A percentile compares a stretch with the other conserved stretches of the same genome.
These are phyloP conservation scores for Exocentrus adspersus DNA, from an alignment of 2,888 invertebrate species.

Conservation along the genomic window DNA sequence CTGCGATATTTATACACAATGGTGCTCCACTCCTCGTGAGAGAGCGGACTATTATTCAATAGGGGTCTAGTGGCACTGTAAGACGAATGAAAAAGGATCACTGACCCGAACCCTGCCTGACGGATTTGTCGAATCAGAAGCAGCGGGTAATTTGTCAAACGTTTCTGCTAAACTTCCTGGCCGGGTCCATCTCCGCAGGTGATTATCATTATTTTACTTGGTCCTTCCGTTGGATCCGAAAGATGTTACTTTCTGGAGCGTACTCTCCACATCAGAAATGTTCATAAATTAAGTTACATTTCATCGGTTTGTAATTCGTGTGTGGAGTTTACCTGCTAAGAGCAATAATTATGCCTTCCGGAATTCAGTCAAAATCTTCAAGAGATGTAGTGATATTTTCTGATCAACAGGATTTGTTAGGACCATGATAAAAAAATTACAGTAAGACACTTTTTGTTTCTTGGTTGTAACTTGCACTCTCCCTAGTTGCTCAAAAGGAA, in stretches of 20 bases:
- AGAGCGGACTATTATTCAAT: constrained; percentile 21
- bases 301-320: no score
- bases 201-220: constrained; percentile 13
- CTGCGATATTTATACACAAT: constrained; percentile 18
- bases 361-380: no score
- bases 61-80: constrained; percentile 26
- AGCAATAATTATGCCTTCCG: no score
- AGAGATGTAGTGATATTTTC: no score
- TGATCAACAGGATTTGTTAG: no score
- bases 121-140: constrained; percentile 26
- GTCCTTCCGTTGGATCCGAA: background rate
- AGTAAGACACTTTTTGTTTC: no score
- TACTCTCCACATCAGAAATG: no score
- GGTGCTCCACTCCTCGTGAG: constrained; percentile 21
- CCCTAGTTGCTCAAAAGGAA: no score
- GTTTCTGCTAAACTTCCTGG: constrained; percentile 8
- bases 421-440: no score
- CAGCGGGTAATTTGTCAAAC: constrained; percentile 28
- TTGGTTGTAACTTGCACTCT: no score
- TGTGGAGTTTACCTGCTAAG: no score
- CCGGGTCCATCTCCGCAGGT: constrained; percentile 5
- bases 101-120: constrained; percentile 17
- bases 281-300: no score
- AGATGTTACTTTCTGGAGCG: background rate
- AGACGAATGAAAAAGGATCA: constrained; percentile 30